Evolutionary conservation across 1,140 invertebrate species (phyloP).

Genomic region (Ceratosolen solmsi): DNA sequence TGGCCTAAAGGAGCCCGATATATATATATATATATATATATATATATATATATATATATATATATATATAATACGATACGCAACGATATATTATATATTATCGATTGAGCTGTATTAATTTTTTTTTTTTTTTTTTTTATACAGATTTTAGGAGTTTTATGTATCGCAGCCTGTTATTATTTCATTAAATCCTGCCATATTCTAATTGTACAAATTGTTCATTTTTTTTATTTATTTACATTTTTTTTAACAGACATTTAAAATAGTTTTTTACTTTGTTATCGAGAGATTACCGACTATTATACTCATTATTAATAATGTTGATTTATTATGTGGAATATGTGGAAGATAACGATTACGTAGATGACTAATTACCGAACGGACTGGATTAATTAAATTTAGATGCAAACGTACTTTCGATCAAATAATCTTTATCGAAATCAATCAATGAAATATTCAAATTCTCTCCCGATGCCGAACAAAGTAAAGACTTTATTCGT

Average conservation of each 20-base stretch:
- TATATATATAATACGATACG: conserved; percentile 46
- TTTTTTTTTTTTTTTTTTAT: too few relatives aligned
- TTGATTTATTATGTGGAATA: too few relatives aligned
- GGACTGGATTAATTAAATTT: too few relatives aligned
- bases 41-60: too few relatives aligned
- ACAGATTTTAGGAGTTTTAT: conserved; percentile 55
- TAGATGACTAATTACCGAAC: too few relatives aligned
- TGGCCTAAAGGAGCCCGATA: conserved; percentile 43
- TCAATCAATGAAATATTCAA: background rate
- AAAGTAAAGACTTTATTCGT: background rate
- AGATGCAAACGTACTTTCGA: too few relatives aligned
- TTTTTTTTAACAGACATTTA: conserved; percentile 15
- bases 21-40: conserved; percentile 43
- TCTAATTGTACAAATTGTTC: conserved; percentile 52
- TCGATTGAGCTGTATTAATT: conserved; percentile 52
- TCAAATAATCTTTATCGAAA: background rate
- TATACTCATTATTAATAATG: too few relatives aligned
- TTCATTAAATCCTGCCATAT: conserved; percentile 68
- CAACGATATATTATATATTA: conserved; percentile 46
- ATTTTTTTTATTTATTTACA: conserved; percentile 44
- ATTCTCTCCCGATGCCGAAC: background rate
- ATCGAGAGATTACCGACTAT: background rate
- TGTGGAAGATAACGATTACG: too few relatives aligned
- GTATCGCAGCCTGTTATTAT: conserved; percentile 62
- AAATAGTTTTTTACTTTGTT: conserved; percentile 10